phyloP scores from a whole-genome alignment of 2,797 vertebrate genomes.

The Linurgus olivaceus region DNA sequence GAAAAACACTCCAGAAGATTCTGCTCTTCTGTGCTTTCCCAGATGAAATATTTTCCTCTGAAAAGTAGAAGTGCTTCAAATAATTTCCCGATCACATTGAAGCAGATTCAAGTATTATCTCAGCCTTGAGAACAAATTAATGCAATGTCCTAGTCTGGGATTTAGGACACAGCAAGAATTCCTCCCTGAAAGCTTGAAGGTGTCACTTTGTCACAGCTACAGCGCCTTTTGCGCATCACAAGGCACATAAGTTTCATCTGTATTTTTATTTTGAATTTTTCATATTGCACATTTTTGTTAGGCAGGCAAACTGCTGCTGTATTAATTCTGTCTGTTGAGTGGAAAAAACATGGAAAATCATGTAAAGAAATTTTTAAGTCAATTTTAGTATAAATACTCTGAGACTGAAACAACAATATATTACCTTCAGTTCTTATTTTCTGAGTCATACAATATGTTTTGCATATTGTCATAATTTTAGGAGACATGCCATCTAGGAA shows the following conservation, averaged over 20 bases:
- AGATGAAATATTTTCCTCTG: not conserved
- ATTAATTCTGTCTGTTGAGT: not conserved
- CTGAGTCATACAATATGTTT: not conserved
- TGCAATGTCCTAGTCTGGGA: not conserved
- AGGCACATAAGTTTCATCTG: not conserved
- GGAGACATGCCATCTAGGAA: not conserved
- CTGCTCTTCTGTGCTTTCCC: not conserved
- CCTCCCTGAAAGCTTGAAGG: not conserved
- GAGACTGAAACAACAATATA: not conserved
- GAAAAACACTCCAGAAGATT: not conserved
- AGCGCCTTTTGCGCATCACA: accelerated
- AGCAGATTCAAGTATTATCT: not conserved
- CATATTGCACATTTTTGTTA: not conserved
- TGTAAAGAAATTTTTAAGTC: not conserved
- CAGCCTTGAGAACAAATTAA: not conserved
- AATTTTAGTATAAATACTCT: not conserved
- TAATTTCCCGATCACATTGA: not conserved
- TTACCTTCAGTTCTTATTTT: not conserved
- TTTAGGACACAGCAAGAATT: not conserved
- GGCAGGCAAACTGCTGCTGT: not conserved
- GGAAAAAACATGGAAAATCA: not conserved
- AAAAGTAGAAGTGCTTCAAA: not conserved
- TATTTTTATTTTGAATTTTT: not conserved
- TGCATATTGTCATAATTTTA: not conserved
- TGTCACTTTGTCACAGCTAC: not conserved